Conservation (phyloP, 2,888 invertebrate species). For the Neuroscelio doddi region DNA sequence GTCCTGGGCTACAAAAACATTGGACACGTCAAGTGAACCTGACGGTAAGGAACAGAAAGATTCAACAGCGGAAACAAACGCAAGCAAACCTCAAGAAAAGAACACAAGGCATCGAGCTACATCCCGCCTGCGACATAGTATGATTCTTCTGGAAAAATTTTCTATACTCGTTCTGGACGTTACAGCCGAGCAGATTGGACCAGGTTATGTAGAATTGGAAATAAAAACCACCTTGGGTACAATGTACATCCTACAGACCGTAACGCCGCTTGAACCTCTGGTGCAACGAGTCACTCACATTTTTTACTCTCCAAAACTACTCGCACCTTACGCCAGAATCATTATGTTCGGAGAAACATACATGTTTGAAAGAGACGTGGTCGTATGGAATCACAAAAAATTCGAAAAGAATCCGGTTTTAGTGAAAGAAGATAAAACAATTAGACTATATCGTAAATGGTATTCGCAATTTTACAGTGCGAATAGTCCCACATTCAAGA, state of each 20-base stretch:
- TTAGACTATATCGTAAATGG: conserved; percentile 85
- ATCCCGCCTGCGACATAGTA: conserved; percentile 78
- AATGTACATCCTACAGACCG: conserved; percentile 81
- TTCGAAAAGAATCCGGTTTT: conserved; percentile 82
- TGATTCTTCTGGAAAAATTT: conserved; percentile 76
- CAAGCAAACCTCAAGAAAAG: conserved; percentile 57
- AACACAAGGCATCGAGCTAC: conserved; percentile 77
- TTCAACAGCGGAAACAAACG: conserved; percentile 2
- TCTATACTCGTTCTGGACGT: conserved; percentile 77
- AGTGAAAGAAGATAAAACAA: conserved; percentile 82
- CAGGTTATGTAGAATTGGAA: conserved; percentile 83
- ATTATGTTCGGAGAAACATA: conserved; percentile 80
- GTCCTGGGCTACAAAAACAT: conserved; percentile 64
- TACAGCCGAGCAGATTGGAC: conserved; percentile 79
- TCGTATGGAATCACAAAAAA: conserved; percentile 90
- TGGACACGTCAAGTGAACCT: conserved; percentile 12
- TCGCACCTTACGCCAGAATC: conserved; percentile 79
- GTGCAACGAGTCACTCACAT: conserved; percentile 84
- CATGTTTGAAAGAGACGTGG: conserved; percentile 88
- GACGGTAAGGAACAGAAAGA: conserved; percentile 12
- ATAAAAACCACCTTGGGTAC: conserved; percentile 77
- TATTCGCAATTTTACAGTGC: conserved; percentile 89
- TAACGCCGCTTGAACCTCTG: conserved; percentile 85
- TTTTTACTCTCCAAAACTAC: conserved; percentile 79
- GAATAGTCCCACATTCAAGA: conserved; percentile 76